Evolutionary conservation across 1,140 invertebrate genomes (phyloP).

Genomic region (Papilio polytes): DNA sequence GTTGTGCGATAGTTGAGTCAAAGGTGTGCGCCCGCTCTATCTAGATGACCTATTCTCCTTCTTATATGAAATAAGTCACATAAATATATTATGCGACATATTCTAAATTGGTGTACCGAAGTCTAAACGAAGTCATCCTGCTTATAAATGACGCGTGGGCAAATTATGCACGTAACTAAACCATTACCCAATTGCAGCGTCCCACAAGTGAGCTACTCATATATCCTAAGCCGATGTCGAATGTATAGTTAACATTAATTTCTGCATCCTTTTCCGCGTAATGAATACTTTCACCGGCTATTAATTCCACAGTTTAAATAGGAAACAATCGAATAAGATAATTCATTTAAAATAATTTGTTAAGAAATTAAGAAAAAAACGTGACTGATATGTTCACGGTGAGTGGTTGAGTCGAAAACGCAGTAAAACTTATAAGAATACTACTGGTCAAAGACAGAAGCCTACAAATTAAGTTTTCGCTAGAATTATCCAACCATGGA

Average conservation of each 20-base stretch:
- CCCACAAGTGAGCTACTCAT: background rate
- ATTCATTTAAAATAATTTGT: background rate
- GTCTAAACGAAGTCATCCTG: conserved; percentile 42
- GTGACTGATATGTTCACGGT: background rate
- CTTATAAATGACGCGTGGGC: conserved; percentile 25
- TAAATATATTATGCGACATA: background rate
- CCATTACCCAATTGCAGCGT: background rate
- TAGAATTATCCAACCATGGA: too few relatives aligned
- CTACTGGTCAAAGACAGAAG: too few relatives aligned
- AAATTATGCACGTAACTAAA: conserved; percentile 24
- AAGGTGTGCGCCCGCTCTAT: too few relatives aligned
- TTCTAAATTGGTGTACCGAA: conserved; percentile 36
- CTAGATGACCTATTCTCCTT: background rate
- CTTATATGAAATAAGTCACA: background rate
- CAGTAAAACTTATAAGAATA: background rate
- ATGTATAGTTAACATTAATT: conserved; percentile 14
- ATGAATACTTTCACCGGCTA: background rate
- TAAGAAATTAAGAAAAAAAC: too few relatives aligned
- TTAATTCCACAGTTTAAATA: background rate
- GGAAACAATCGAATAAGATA: background rate
- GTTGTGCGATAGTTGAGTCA: too few relatives aligned
- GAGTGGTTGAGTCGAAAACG: background rate
- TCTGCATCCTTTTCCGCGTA: background rate
- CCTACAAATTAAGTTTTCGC: too few relatives aligned
- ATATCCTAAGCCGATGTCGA: background rate